Percentiles rank a stretch among this genome's conserved stretches.
Evolutionary conservation across 2,888 invertebrate species (phyloP).

Genomic region (Endotricha flammealis): DNA sequence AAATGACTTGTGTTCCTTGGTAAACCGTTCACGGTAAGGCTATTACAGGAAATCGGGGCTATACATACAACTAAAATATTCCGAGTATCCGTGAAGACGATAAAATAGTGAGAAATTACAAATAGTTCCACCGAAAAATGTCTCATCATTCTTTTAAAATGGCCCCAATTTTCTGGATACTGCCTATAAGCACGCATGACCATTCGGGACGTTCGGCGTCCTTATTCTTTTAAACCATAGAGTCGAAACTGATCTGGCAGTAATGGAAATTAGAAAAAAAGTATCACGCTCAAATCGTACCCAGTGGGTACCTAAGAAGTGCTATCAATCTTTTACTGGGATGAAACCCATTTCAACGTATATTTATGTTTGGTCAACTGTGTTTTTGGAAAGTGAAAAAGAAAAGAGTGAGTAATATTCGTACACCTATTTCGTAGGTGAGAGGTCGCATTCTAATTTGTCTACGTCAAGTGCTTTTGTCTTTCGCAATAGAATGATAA

Average conservation of each 20-base stretch:
- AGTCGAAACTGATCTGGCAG: conserved; percentile 22
- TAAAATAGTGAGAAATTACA: conserved; percentile 42
- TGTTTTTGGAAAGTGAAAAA: conserved; percentile 56
- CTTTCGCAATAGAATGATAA: no score
- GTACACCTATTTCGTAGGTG: background rate
- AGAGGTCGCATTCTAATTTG: background rate
- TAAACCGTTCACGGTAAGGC: no score
- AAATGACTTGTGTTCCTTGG: no score
- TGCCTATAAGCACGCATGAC: conserved; percentile 61
- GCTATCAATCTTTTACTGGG: conserved; percentile 68
- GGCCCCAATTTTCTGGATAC: conserved; percentile 59
- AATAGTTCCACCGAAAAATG: conserved; percentile 54
- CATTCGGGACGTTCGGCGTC: conserved; percentile 17
- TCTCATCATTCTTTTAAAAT: conserved; percentile 70
- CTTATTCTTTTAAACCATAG: conserved; percentile 17
- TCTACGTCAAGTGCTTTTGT: background rate
- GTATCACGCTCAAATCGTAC: conserved; percentile 57
- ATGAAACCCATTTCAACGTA: conserved; percentile 57
- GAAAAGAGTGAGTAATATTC: conserved; percentile 29
- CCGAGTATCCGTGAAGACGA: conserved; percentile 15
- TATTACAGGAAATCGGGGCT: no score
- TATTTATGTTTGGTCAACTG: conserved; percentile 68
- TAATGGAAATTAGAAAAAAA: conserved; percentile 43
- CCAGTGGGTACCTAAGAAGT: conserved; percentile 55
- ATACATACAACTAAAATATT: no score